Base-by-base conservation (phyloP, 2,888 invertebrate species). In the Orthonevra nobilis region DNA sequence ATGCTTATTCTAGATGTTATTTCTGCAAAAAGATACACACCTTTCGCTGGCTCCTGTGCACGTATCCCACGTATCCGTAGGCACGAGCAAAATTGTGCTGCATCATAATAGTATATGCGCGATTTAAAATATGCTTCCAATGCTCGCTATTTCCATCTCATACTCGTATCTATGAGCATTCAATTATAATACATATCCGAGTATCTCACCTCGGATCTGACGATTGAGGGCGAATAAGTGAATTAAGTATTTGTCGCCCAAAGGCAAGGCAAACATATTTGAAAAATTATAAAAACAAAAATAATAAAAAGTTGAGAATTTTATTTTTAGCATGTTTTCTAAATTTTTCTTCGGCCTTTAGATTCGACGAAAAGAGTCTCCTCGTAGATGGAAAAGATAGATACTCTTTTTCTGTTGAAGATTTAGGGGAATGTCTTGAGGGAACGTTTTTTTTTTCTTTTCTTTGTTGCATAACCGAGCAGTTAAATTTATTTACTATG, bases 201-300 rank as follows among this genome's bases (percentile, higher is more conserved):
- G 20, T 54, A 54, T 40, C 54, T 54, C 23, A 50, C 36, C 30
- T 52, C 19, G 34, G 60, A 10, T 34, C 19, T 23, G 42, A 64
- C 44, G 32, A 46, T 54, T 44, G 70, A 52, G 64, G 77, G n/a
- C n/a, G n/a, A n/a, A n/a, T n/a, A n/a, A n/a, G 70, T 64, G 64
- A 60, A 77, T 77, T 70, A 64, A 60, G 26, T 54, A 12, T n/a
- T 34, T 64, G 63, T 58, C 50, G 52, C 58, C 34, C 9, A 32
- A 28, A 17, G 44, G 23, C 17, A 28, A 20, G 32, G 19, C n/a
- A 19, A 26, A n/a, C 40, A 17, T 23, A 17, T 58, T 17, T n/a
- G n/a, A n/a, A n/a, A n/a, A n/a, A n/a, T n/a, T n/a, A n/a, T n/a
- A n/a, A n/a, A n/a, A n/a, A n/a, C n/a, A n/a, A n/a, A n/a, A n/a